Evolutionary conservation across 2,888 invertebrate genomes (phyloP).

Genomic region (Ochropleura leucogaster): DNA sequence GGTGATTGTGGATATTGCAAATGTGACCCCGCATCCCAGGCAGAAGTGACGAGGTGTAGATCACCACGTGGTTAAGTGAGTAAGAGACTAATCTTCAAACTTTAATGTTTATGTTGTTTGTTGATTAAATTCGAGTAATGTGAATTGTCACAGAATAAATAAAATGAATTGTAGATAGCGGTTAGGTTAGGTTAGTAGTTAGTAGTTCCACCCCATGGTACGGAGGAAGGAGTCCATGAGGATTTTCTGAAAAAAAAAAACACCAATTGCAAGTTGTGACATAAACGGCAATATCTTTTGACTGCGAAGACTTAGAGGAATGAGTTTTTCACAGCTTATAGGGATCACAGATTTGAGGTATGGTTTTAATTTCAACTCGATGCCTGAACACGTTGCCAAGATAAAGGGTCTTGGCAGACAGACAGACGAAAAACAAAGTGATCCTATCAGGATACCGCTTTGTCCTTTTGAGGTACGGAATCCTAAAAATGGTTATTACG

Average conservation of each 20-base stretch:
- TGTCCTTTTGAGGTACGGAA: background rate
- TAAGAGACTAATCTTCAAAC: background rate
- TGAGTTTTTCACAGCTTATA: too few relatives aligned
- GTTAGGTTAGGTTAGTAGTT: too few relatives aligned
- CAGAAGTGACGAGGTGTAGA: background rate
- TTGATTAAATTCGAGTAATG: background rate
- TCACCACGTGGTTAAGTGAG: background rate
- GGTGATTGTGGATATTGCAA: background rate
- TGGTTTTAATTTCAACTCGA: too few relatives aligned
- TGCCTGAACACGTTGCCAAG: too few relatives aligned
- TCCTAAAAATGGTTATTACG: background rate
- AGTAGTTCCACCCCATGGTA: background rate
- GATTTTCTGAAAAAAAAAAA: background rate
- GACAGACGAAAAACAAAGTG: too few relatives aligned
- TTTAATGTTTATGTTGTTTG: background rate
- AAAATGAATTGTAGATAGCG: background rate
- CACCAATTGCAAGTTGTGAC: too few relatives aligned
- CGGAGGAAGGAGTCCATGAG: background rate
- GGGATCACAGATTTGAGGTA: too few relatives aligned
- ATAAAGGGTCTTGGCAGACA: too few relatives aligned
- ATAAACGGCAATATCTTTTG: too few relatives aligned
- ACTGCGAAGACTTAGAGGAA: too few relatives aligned
- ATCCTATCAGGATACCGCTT: too few relatives aligned
- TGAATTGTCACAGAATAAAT: background rate
- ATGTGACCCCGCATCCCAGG: background rate